These are phyloP conservation scores for Lepus timidus DNA, from an alignment of 2,113 vertebrate genomes.

Conservation along the genomic window DNA sequence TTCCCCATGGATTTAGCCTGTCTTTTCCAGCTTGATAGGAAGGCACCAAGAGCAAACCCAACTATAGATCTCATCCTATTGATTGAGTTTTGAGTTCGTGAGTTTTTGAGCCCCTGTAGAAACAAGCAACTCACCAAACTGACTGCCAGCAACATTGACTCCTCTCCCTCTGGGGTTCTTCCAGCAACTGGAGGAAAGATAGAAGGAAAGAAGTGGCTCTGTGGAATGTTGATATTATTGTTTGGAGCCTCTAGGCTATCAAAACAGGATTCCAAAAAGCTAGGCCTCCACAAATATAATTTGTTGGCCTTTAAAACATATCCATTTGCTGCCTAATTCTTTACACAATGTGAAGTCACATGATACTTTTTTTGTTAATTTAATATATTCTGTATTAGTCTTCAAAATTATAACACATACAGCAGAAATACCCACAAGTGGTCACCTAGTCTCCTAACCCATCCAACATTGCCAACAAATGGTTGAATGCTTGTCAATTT, in stretches of 20 bases:
- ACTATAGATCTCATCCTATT: constrained; percentile 11
- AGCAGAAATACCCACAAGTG: neutral
- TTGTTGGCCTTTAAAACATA: neutral
- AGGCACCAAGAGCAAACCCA: constrained; percentile 22
- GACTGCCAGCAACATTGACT: neutral
- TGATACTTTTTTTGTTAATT: constrained; percentile 36
- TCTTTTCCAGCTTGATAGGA: constrained; percentile 9
- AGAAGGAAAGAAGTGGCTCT: neutral
- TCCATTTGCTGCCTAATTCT: neutral
- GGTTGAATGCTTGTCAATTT: neutral
- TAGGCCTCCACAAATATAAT: neutral
- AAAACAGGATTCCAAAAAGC: constrained; percentile 8
- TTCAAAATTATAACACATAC: constrained; percentile 39
- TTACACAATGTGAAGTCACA: neutral
- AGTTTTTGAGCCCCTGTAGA: constrained; percentile 43
- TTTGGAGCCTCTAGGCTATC: neutral
- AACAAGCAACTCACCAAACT: constrained; percentile 47
- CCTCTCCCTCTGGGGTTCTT: constrained; percentile 4
- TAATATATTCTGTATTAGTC: constrained; percentile 38
- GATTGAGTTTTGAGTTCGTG: constrained; percentile 49
- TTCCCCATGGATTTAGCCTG: neutral
- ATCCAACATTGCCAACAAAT: neutral
- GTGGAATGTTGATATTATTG: neutral
- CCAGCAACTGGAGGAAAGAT: neutral
- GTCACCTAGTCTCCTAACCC: neutral